These are phyloP conservation scores for Euphonia xanthogaster DNA, from an alignment of 2,797 vertebrate genomes.

Conservation along the genomic window DNA sequence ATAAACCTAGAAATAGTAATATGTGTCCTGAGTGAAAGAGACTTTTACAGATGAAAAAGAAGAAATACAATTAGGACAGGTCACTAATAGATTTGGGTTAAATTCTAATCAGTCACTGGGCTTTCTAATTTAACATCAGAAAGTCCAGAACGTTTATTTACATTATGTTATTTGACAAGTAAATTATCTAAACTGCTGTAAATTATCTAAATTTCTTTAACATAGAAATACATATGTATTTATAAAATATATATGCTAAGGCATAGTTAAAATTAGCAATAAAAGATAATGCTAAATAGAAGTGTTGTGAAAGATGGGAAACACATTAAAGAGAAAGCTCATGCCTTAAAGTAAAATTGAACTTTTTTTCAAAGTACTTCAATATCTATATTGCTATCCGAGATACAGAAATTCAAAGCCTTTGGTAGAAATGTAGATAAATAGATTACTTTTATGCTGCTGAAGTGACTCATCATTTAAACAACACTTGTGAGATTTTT, in stretches of 20 bases:
- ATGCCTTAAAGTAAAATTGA: slow-evolving; percentile 12
- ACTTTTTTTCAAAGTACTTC: slow-evolving; percentile 10
- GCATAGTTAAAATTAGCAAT: background rate
- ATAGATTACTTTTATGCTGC: slow-evolving; percentile 37
- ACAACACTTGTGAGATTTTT: background rate
- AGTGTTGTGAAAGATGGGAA: background rate
- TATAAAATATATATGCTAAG: background rate
- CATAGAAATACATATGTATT: background rate
- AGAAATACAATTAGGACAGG: background rate
- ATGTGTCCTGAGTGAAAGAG: background rate
- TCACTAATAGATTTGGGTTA: background rate
- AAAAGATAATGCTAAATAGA: background rate
- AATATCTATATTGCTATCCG: background rate
- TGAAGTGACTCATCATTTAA: slow-evolving; percentile 42
- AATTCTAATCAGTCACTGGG: background rate
- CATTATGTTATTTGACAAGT: background rate
- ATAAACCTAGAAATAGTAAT: background rate
- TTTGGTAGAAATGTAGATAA: slow-evolving; percentile 44
- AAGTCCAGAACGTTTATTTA: background rate
- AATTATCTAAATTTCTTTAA: background rate
- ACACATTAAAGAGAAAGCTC: background rate
- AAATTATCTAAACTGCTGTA: background rate
- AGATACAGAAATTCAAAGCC: slow-evolving; percentile 42
- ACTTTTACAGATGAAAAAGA: background rate
- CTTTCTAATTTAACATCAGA: background rate